Percentiles rank a stretch among this genome's conserved stretches.
Conservation (phyloP, 2,797 vertebrate genomes). For the Corythornis leucogaster region DNA sequence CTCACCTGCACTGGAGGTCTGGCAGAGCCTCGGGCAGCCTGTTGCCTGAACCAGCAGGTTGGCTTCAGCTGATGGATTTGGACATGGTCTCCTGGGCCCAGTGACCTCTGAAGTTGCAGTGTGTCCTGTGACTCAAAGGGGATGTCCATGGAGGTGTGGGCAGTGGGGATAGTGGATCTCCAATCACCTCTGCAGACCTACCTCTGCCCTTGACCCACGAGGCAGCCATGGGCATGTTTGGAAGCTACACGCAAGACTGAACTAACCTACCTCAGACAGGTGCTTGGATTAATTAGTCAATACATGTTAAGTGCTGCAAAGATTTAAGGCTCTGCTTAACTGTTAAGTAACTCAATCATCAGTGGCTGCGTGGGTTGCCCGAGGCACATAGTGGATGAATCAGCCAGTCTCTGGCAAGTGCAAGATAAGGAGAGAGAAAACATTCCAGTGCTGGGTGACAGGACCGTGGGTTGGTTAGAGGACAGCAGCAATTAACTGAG, state of each 20-base stretch:
- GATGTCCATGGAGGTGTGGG: neutral
- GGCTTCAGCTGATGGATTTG: neutral
- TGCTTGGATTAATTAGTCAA: slow-evolving; percentile 59
- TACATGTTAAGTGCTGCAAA: slow-evolving; percentile 51
- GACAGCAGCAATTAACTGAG: neutral
- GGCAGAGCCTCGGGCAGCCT: neutral
- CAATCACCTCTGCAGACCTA: neutral
- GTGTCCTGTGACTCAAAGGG: neutral
- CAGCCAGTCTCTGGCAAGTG: slow-evolving; percentile 19
- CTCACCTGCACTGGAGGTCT: neutral
- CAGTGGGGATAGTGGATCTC: neutral
- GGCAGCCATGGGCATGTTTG: slow-evolving; percentile 4
- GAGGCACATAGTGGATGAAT: slow-evolving; percentile 42
- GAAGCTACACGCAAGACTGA: slow-evolving; percentile 41
- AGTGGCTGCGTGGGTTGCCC: slow-evolving; percentile 51
- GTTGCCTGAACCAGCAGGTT: neutral
- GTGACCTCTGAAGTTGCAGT: neutral
- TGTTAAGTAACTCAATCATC: slow-evolving; percentile 53
- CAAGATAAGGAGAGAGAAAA: neutral
- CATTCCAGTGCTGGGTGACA: slow-evolving; percentile 15
- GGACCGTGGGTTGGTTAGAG: neutral
- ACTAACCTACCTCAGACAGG: slow-evolving; percentile 52
- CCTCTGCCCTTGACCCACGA: neutral
- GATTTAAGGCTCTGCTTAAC: slow-evolving; percentile 59
- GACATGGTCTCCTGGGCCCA: neutral